These are phyloP conservation scores for Endomychus coccineus DNA, from an alignment of 2,888 invertebrate species.

Conservation along the genomic window DNA sequence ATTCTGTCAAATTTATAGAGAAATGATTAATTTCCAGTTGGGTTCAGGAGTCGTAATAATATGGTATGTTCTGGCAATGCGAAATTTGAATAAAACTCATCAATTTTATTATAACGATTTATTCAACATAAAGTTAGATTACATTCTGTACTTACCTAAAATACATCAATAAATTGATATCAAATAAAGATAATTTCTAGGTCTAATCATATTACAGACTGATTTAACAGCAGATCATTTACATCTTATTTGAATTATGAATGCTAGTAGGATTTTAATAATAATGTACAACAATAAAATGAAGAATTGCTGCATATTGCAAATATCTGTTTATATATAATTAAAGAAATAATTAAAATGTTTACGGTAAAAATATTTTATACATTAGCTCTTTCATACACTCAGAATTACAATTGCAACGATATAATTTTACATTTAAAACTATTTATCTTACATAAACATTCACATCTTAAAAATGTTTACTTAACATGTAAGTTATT, in stretches of 20 bases:
- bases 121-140: slow-evolving; percentile 35
- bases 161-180: slow-evolving; percentile 34
- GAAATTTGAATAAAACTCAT: slow-evolving; percentile 3
- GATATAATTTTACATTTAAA: slow-evolving; percentile 39
- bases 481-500: too few relatives aligned
- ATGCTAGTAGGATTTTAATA: slow-evolving; percentile 20
- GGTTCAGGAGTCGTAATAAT: too few relatives aligned
- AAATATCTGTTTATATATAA: slow-evolving; percentile 4
- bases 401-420: slow-evolving; percentile 34
- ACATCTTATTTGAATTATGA: slow-evolving; percentile 27
- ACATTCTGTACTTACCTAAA: slow-evolving; percentile 34
- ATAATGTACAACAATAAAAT: slow-evolving; percentile 5
- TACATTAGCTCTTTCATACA: slow-evolving; percentile 32
- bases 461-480: too few relatives aligned
- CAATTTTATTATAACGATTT: slow-evolving; percentile 34
- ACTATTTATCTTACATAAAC: slow-evolving; percentile 36
- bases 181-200: slow-evolving; percentile 28
- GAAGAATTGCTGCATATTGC: neutral
- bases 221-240: slow-evolving; percentile 31
- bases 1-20: too few relatives aligned
- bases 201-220: slow-evolving; percentile 30
- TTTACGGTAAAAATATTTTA: slow-evolving; percentile 38
- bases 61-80: too few relatives aligned
- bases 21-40: too few relatives aligned
- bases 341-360: slow-evolving; percentile 20